A percentile compares a stretch with the other conserved stretches of the same genome.
Evolutionary conservation across 2,888 invertebrate genomes (phyloP).

Genomic region (Mantis religiosa): DNA sequence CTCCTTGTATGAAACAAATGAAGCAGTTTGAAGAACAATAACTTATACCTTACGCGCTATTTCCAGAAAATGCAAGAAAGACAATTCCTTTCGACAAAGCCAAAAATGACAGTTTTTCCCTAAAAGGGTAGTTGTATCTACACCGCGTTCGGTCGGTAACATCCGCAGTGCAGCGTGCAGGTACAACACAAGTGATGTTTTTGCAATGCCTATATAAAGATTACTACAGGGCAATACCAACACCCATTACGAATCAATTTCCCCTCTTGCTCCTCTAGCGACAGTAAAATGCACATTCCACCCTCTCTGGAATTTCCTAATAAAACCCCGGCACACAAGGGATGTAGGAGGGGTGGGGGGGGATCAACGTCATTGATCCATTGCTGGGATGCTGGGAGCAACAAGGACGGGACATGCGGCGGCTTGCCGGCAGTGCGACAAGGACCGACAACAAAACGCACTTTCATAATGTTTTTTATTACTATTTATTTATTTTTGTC

Average conservation of each 20-base stretch:
- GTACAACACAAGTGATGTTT: too few relatives aligned
- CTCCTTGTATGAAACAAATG: too few relatives aligned
- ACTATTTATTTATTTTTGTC: background rate
- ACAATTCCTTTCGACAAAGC: too few relatives aligned
- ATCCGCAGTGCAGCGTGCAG: too few relatives aligned
- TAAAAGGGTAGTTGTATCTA: too few relatives aligned
- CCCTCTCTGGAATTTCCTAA: slow-evolving; percentile 32
- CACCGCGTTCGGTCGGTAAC: too few relatives aligned
- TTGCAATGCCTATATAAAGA: slow-evolving; percentile 28
- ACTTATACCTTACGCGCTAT: too few relatives aligned
- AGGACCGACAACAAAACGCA: background rate
- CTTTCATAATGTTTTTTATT: background rate
- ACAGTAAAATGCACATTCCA: slow-evolving; percentile 31
- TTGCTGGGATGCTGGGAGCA: slow-evolving; percentile 6
- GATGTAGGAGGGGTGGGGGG: slow-evolving; percentile 19
- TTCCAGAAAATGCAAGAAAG: too few relatives aligned
- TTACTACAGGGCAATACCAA: slow-evolving; percentile 27
- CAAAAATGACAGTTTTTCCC: too few relatives aligned
- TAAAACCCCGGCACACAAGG: slow-evolving; percentile 27
- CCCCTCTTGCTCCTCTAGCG: slow-evolving; percentile 18
- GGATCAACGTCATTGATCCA: slow-evolving; percentile 31
- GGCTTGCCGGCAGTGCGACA: background rate
- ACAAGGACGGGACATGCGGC: background rate
- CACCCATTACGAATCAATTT: slow-evolving; percentile 33
- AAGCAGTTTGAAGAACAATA: too few relatives aligned